A percentile compares a stretch with the other conserved stretches of the same genome.
phyloP scores from a whole-genome alignment of 2,113 vertebrate species.

The Hiodon alosoides region DNA sequence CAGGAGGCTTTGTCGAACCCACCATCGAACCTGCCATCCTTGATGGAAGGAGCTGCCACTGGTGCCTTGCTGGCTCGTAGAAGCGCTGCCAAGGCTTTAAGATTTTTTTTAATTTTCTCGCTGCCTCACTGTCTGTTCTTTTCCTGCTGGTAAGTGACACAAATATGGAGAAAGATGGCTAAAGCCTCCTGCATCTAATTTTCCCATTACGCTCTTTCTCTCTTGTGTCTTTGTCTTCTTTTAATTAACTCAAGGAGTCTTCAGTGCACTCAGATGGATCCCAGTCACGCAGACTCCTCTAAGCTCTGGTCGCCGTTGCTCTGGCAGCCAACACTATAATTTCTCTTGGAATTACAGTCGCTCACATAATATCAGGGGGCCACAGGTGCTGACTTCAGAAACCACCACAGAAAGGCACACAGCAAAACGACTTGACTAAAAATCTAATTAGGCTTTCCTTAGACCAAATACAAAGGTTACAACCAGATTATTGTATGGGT shows the following conservation, averaged over 20 bases:
- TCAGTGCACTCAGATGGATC: neutral
- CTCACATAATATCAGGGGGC: neutral
- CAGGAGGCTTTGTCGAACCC: too few species aligned
- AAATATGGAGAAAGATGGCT: too few species aligned
- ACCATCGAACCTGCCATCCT: too few species aligned
- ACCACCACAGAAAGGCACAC: neutral
- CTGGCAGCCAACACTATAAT: slow-evolving; percentile 4
- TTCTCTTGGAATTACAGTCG: slow-evolving; percentile 15
- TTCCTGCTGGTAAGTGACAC: too few species aligned
- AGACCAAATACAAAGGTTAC: neutral
- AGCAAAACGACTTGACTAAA: neutral
- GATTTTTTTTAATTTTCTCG: too few species aligned
- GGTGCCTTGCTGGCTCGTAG: too few species aligned
- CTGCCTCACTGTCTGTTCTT: too few species aligned
- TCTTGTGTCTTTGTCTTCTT: neutral
- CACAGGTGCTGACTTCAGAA: neutral
- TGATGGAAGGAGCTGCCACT: too few species aligned
- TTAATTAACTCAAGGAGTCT: neutral
- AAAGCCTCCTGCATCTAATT: too few species aligned
- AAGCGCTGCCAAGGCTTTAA: too few species aligned
- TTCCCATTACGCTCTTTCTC: too few species aligned
- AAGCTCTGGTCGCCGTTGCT: neutral
- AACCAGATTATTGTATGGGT: too few species aligned
- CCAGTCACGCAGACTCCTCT: neutral
- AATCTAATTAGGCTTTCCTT: neutral